Conservation (phyloP, 2,113 vertebrate genomes). For the Alexandromys fortis region DNA sequence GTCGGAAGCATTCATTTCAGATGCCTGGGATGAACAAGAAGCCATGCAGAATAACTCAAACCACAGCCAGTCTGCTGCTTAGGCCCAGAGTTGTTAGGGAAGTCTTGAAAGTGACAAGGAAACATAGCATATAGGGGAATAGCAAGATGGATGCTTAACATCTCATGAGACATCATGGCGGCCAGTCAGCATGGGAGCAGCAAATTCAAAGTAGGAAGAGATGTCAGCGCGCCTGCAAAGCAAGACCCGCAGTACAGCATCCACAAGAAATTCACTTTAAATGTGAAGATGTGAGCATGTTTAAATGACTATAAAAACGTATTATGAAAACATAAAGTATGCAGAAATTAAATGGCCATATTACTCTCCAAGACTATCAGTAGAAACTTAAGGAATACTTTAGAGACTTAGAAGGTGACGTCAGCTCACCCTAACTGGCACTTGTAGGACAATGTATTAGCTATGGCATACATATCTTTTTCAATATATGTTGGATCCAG, state of each 20-base stretch:
- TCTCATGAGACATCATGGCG: background rate
- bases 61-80: background rate
- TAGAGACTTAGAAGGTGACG: background rate
- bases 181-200: background rate
- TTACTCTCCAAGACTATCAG: background rate
- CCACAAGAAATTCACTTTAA: background rate
- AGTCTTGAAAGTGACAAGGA: background rate
- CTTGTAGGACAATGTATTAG: background rate
- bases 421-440: background rate
- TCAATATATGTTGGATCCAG: background rate
- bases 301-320: background rate
- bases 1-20: background rate
- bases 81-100: background rate
- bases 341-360: background rate
- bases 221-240: background rate
- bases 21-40: background rate
- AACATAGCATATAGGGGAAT: background rate
- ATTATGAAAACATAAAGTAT: background rate
- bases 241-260: background rate
- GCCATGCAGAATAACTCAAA: background rate
- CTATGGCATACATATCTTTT: background rate
- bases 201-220: background rate
- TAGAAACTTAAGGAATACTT: background rate
- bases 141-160: background rate
- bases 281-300: background rate